Percentiles rank a stretch among this genome's conserved stretches.
Conservation (phyloP, 2,113 vertebrate genomes). For the Calypte anna region DNA sequence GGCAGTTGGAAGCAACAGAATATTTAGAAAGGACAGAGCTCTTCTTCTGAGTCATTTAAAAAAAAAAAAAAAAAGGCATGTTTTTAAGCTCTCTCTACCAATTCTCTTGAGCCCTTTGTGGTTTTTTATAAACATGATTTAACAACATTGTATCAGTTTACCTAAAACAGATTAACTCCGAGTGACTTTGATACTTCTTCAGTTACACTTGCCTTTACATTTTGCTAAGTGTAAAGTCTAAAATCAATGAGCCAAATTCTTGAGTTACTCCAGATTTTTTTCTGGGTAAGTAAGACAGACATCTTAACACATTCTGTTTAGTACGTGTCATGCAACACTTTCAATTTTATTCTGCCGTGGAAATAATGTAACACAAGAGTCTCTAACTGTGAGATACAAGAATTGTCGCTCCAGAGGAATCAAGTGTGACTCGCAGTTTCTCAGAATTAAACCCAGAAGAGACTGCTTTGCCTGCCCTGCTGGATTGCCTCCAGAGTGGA, state of each 20-base stretch:
- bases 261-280: slow-evolving; percentile 72
- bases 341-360: slow-evolving; percentile 62
- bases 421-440: slow-evolving; percentile 64
- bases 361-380: slow-evolving; percentile 64
- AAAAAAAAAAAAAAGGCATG: not conserved
- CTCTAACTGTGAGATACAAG: slow-evolving; percentile 55
- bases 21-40: slow-evolving; percentile 67
- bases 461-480: slow-evolving; percentile 39
- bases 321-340: slow-evolving; percentile 70
- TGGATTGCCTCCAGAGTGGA: slow-evolving; percentile 28
- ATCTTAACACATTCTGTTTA: slow-evolving; percentile 74
- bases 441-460: slow-evolving; percentile 61
- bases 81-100: slow-evolving; percentile 53
- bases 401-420: slow-evolving; percentile 42
- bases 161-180: slow-evolving; percentile 78
- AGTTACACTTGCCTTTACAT: slow-evolving; percentile 72
- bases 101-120: slow-evolving; percentile 56
- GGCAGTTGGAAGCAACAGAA: slow-evolving; percentile 67
- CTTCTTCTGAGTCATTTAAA: slow-evolving; percentile 71
- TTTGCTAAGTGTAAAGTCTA: slow-evolving; percentile 60
- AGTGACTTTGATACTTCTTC: slow-evolving; percentile 67
- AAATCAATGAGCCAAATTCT: slow-evolving; percentile 61
- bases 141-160: slow-evolving; percentile 77
- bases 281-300: slow-evolving; percentile 67
- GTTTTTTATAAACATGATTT: slow-evolving; percentile 69